Evolutionary conservation across 1,140 invertebrate species (phyloP), one percentile per base, ranked within the genome.

Genomic region (Dendroctonus valens): DNA sequence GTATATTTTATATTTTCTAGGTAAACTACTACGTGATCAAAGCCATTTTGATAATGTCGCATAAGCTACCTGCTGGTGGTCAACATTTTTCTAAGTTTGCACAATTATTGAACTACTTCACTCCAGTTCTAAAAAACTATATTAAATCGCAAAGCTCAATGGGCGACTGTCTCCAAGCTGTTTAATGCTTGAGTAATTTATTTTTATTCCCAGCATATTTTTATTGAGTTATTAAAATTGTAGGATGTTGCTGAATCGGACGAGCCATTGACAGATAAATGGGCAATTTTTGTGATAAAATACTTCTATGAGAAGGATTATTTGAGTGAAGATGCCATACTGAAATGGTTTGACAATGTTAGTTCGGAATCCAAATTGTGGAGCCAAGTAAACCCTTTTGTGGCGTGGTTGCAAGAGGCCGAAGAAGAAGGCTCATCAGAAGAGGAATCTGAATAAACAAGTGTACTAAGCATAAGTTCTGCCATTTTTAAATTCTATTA

Each of bases 1-100:
- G 26, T 26, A 26, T 26, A 26, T 26, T 26, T n/a, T 26, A 26
- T 26, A 26, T 26, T 26, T 78, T 77, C 61, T 68, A 77, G 75
- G 91, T 97, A 0, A 94, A 93, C 70, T 90, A 88, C 58, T 87
- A 90, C 73, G 90, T 96, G 14, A 84, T 91, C 0, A 90, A 90
- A 79, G 91, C 90, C 37, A 83, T 95, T 57, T 81, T 96, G 2
- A 87, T 79, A 73, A 73, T 77, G 65, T 75, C 73, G 6, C 69
- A 74, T 50, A 69, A 70, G 49, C 80, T 90, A 67, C 86, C 85
- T 48, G 52, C 80, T 81, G 51, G 79, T 75, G 41, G 67, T 69
- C 41, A 85, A 81, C 77, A 84, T 88, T 76, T 88, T 8, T 75
- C 74, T 49, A 82, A 81, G 46, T 81, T 92, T 1, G 86, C 85